Percentiles rank a stretch among this genome's conserved stretches.
These are phyloP conservation scores for Acinonyx jubatus DNA, from an alignment of 2,113 vertebrate species.

Conservation along the genomic window DNA sequence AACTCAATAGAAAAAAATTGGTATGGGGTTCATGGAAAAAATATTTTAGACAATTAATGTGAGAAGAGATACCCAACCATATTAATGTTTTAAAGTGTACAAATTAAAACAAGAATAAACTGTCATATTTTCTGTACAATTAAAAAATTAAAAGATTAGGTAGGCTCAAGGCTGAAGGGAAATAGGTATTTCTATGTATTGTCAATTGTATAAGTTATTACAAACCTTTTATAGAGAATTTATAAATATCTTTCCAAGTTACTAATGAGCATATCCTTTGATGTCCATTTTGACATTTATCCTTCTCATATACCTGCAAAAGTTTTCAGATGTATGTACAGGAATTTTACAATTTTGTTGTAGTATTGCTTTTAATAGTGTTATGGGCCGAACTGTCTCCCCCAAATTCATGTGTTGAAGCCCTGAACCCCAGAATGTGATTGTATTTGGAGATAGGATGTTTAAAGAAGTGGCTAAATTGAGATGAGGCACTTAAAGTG, in stretches of 20 bases:
- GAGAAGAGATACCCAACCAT: not conserved
- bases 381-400: not conserved
- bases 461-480: not conserved
- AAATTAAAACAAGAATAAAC: constrained; percentile 16
- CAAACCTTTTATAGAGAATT: not conserved
- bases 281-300: not conserved
- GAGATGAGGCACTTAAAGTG: not conserved
- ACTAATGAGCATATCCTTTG: not conserved
- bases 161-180: not conserved
- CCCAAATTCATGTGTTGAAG: not conserved
- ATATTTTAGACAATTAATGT: not conserved
- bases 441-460: not conserved
- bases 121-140: not conserved
- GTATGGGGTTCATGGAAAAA: not conserved
- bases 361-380: not conserved
- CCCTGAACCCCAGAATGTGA: not conserved
- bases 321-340: not conserved
- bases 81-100: not conserved
- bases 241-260: not conserved
- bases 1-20: not conserved
- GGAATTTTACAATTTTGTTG: not conserved
- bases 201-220: not conserved
- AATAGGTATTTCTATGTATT: not conserved
- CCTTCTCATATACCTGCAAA: not conserved
- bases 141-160: not conserved